Conservation (phyloP, 1,140 invertebrate species). For the Pantala flavescens region DNA sequence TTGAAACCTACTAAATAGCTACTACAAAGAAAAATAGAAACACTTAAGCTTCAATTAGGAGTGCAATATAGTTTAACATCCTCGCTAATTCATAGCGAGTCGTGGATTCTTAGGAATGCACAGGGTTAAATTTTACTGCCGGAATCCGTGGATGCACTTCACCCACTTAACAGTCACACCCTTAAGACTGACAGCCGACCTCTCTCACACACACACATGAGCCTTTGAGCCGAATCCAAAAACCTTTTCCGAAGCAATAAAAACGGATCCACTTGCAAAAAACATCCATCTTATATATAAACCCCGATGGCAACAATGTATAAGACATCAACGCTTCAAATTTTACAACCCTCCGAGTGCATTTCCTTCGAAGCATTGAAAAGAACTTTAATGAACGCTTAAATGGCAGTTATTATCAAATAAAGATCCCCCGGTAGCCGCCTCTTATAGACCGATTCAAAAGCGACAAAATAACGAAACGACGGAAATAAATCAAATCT, state of each 20-base stretch:
- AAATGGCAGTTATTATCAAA: conserved; percentile 8
- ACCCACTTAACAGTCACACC: background rate
- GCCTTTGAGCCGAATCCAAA: background rate
- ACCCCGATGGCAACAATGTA: background rate
- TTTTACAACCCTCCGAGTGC: background rate
- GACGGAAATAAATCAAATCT: conserved; percentile 10
- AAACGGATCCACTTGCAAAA: background rate
- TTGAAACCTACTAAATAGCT: too few relatives aligned
- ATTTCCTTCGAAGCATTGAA: background rate
- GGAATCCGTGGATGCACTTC: too few relatives aligned
- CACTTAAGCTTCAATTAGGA: too few relatives aligned
- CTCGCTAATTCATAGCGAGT: too few relatives aligned
- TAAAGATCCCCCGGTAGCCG: background rate
- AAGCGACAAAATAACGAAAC: conserved; percentile 9
- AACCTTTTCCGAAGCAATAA: background rate
- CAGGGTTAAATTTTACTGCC: too few relatives aligned
- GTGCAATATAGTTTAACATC: too few relatives aligned
- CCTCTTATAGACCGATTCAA: background rate
- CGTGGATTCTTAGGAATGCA: too few relatives aligned
- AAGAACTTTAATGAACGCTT: conserved; percentile 10
- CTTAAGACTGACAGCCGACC: background rate
- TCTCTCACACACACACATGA: background rate
- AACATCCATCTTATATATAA: background rate
- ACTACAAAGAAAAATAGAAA: too few relatives aligned
- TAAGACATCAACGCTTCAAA: background rate